phyloP scores from a whole-genome alignment of 2,797 vertebrate species.

The Lerista edwardsae region DNA sequence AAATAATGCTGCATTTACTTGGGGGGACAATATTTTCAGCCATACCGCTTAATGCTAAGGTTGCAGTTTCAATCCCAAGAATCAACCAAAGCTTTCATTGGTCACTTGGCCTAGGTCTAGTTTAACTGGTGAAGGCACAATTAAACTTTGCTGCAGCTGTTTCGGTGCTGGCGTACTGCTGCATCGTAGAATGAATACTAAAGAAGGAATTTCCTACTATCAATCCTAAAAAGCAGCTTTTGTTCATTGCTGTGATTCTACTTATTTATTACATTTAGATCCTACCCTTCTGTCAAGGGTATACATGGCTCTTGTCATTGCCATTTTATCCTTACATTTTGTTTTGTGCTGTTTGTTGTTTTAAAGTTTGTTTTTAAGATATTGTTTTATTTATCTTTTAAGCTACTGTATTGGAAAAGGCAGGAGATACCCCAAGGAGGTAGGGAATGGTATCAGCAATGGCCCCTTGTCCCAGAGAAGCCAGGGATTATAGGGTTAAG shows the following conservation, averaged over 20 bases:
- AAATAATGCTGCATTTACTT: conserved; percentile 47
- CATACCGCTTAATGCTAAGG: conserved; percentile 29
- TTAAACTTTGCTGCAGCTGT: background rate
- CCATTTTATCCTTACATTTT: too few species aligned
- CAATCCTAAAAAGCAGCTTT: background rate
- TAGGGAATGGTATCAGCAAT: too few species aligned
- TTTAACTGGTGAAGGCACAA: background rate
- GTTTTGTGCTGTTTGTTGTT: too few species aligned
- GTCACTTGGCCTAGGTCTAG: background rate
- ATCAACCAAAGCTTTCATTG: background rate
- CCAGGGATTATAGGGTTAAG: too few species aligned
- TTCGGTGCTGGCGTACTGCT: background rate
- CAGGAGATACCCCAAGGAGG: too few species aligned
- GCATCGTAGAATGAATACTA: background rate
- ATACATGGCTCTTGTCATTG: background rate
- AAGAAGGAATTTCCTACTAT: background rate
- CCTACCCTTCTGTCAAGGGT: background rate
- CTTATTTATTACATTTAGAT: background rate
- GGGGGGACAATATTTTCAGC: conserved; percentile 36
- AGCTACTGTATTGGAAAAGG: too few species aligned
- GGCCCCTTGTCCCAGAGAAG: too few species aligned
- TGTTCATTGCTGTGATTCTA: background rate
- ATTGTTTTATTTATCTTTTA: too few species aligned
- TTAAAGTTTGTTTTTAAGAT: too few species aligned
- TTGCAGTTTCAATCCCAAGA: background rate